Evolutionary conservation across 2,113 vertebrate species (phyloP), one percentile per base, ranked within the genome.

Genomic region (Sorex araneus): DNA sequence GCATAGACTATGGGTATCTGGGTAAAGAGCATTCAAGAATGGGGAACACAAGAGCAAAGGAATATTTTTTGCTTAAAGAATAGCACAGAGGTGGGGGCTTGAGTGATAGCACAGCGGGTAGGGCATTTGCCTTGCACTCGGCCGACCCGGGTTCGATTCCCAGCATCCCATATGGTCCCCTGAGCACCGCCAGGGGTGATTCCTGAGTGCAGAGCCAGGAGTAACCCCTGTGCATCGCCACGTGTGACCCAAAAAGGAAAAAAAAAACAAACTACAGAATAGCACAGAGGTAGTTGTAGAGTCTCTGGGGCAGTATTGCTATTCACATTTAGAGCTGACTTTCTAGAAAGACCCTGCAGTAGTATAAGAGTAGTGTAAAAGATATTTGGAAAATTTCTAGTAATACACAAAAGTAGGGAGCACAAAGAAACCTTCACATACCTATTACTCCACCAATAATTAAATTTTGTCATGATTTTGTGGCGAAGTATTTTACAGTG

Each of bases 401-500:
- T n/a, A 79, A 11, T 60, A 63, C 19, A 66, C 19, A 50, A 69
- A 89, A 36, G 21, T 85, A 15, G 54, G 74, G 11, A 63, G 25
- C 50, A n/a, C 3, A 67, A 73, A 54, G 74, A 86, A 86, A 66
- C 36, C 4, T 4, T 54, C 71, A 71, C 74, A 45, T 66, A 25
- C 45, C 36, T 2, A 11, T 80, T 30, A 40, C 27, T 85, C 88
- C 30, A 79, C 81, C 15, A 64, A 0, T 83, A 75, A n/a, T 84
- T 50, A 71, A 25, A 76, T 90, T 84, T 84, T 95, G 57, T 27
- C 40, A 13, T 79, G 32, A 8, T 71, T 83, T 80, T 77, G 80
- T 74, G 21, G 21, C 71, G 13, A 47, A 70, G 19, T 73, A 83
- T 92, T 93, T 90, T 80, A 83, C 94, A 94, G n/a, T 71, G 90